Evolutionary conservation across 1,140 invertebrate genomes (phyloP), one percentile per base, ranked within the genome.

Genomic region (Drosophila insularis): DNA sequence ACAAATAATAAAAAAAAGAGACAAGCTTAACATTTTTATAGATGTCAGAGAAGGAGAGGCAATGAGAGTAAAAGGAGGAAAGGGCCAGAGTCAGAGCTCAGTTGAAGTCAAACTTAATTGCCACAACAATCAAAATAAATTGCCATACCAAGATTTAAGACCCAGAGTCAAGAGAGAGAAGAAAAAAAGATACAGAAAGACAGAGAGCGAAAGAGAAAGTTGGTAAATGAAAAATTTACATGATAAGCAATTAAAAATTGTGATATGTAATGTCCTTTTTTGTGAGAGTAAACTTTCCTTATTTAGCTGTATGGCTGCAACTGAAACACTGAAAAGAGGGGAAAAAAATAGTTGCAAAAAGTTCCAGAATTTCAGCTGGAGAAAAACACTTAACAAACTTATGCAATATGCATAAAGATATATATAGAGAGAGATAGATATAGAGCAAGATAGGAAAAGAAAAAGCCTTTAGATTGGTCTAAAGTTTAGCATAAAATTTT

Each of bases 61-160:
- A 71, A 63, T 53, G 13, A 31, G 55, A 35, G 35, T 11, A 11
- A 11, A 35, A 10, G 32, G 32, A 11, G 8, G 10, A 37, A 62
- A 60, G 39, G 8, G 31, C 17, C 6, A 32, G 4, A 17, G 43
- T 68, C 72, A 63, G 17, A 50, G 8, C 43, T 50, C 43, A 50
- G 17, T 10, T 50, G 43, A 21, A 75, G 43, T 32, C 31, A 39
- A 64, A 64, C 19, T 75, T 69, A 75, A 75, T 74, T 75, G 72
- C 53, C 40, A n/a, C 39, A 19, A 58, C 72, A 75, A 68, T 74
- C 56, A 58, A 62, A 73, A 40, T 59, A 63, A 68, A 75, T 68
- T 68, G 58, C 23, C 35, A 31, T 50, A 23, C 31, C 32, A 11
- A 32, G 40, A 53, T 40, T 37, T 31, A 37, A 31, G n/a, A 35